Conservation (phyloP, 2,113 vertebrate species). For the Tringa solitaria region DNA sequence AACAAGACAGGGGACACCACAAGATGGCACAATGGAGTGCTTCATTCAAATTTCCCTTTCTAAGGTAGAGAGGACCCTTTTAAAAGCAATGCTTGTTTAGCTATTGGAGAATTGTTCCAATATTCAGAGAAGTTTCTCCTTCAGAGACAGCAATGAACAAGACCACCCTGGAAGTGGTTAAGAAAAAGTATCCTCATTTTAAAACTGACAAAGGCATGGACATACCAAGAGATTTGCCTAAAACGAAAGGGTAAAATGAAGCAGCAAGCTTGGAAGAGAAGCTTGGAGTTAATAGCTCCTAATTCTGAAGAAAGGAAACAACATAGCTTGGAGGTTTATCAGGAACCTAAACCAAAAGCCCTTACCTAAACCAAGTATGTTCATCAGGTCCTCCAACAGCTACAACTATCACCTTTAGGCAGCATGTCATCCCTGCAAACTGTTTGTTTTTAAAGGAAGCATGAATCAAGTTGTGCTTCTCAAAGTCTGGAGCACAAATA, state of each 20-base stretch:
- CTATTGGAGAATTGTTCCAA: not conserved
- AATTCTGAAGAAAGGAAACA: not conserved
- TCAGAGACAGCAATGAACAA: not conserved
- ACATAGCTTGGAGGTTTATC: not conserved
- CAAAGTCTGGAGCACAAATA: not conserved
- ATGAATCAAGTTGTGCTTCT: not conserved
- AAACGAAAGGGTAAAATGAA: not conserved
- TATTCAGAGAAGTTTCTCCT: not conserved
- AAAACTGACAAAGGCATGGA: not conserved
- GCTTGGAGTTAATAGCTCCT: not conserved
- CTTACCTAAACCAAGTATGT: not conserved
- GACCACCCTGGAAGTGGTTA: not conserved
- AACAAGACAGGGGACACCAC: not conserved
- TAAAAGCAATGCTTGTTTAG: not conserved
- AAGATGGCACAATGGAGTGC: slow-evolving; percentile 22
- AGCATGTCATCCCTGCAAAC: not conserved
- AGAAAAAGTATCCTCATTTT: not conserved
- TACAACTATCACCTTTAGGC: not conserved
- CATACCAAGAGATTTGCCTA: not conserved
- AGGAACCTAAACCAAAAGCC: not conserved
- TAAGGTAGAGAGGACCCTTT: not conserved
- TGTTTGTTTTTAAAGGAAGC: not conserved
- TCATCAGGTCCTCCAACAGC: not conserved
- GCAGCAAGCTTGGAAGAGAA: not conserved
- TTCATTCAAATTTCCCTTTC: not conserved